Conservation (phyloP, 2,888 invertebrate species). For the Liodrosophila aerea region DNA sequence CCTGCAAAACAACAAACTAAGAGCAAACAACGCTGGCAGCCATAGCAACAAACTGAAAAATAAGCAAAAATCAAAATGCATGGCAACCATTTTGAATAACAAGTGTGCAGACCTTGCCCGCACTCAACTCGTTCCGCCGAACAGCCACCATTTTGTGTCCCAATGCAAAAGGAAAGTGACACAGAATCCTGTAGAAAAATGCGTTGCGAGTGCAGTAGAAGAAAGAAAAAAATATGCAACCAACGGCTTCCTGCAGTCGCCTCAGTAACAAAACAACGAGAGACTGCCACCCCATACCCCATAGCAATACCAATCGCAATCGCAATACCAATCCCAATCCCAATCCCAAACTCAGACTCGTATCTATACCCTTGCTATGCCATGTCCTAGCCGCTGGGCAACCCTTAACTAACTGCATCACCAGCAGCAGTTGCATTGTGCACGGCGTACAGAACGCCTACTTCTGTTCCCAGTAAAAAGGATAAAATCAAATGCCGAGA, state of each 20-base stretch:
- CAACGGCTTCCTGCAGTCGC: conserved; percentile 53
- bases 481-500: conserved; percentile 75
- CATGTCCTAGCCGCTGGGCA: conserved; percentile 1
- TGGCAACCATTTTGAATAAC: conserved; percentile 76
- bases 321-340: too few species aligned
- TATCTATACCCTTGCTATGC: conserved; percentile 2
- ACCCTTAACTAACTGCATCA: conserved; percentile 44
- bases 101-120: conserved; percentile 58
- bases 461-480: conserved; percentile 48
- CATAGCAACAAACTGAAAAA: conserved; percentile 73
- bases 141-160: background rate
- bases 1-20: conserved; percentile 63
- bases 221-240: conserved; percentile 50
- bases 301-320: too few species aligned
- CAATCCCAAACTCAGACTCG: too few species aligned
- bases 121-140: conserved; percentile 2
- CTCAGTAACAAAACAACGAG: conserved; percentile 47
- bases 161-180: conserved; percentile 40
- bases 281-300: background rate
- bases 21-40: conserved; percentile 65
- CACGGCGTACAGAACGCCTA: conserved; percentile 35
- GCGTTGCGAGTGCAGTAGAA: conserved; percentile 58
- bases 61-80: conserved; percentile 73
- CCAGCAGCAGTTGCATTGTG: conserved; percentile 29
- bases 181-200: conserved; percentile 46